A percentile compares a stretch with the other conserved stretches of the same genome.
Conservation (phyloP, 2,113 vertebrate genomes). For the Melanerpes aurifrons region DNA sequence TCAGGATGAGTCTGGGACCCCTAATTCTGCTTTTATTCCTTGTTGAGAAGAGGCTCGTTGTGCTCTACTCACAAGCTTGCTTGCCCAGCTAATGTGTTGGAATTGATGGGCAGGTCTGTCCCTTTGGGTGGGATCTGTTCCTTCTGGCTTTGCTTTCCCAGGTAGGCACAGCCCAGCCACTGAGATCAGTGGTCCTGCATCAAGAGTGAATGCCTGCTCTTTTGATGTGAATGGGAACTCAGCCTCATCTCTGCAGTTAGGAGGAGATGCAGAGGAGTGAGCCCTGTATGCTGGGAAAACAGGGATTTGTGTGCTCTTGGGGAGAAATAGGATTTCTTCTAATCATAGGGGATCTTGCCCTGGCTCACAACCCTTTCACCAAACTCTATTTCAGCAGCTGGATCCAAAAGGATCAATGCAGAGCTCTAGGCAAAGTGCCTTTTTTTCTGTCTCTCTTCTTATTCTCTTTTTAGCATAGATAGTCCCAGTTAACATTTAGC, state of each 20-base stretch:
- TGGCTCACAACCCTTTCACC: neutral
- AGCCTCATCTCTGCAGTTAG: neutral
- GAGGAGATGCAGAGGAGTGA: neutral
- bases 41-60: neutral
- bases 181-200: neutral
- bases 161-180: neutral
- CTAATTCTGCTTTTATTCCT: neutral
- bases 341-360: neutral
- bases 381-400: neutral
- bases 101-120: neutral
- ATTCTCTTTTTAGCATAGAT: neutral
- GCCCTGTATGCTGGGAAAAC: neutral
- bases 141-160: neutral
- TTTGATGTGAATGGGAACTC: neutral
- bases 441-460: neutral
- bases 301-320: neutral
- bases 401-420: neutral
- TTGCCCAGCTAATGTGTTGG: neutral
- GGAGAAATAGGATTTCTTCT: neutral
- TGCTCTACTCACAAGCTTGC: neutral
- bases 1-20: neutral
- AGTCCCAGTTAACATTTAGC: neutral
- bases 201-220: rapidly evolving
- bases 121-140: neutral
- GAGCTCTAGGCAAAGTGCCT: neutral